These are phyloP conservation scores for Erpornis zantholeuca DNA, from an alignment of 2,113 vertebrate genomes.

Conservation along the genomic window DNA sequence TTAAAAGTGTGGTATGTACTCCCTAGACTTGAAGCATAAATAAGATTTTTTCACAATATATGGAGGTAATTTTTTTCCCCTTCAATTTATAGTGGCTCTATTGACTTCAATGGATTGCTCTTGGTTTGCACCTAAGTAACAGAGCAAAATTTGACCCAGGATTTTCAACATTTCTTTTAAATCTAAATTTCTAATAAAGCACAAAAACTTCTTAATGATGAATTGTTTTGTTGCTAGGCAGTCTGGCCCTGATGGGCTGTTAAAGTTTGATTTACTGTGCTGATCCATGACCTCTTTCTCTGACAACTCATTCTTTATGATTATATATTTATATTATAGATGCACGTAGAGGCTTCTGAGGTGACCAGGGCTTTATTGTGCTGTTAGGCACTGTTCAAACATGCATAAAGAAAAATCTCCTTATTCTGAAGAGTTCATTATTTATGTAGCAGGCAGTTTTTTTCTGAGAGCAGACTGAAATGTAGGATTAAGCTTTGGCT, in stretches of 20 bases:
- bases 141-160: conserved; percentile 7
- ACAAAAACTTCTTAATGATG: conserved; percentile 33
- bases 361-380: not conserved
- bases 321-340: conserved; percentile 34
- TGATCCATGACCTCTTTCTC: conserved; percentile 37
- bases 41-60: not conserved
- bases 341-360: not conserved
- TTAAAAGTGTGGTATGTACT: not conserved
- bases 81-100: not conserved
- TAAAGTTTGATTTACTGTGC: conserved; percentile 50
- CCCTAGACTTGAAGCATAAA: not conserved
- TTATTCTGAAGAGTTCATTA: not conserved
- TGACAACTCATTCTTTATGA: conserved; percentile 30
- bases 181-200: conserved; percentile 33
- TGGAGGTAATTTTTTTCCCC: not conserved
- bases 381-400: conserved; percentile 2
- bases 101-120: conserved; percentile 13
- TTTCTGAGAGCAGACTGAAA: not conserved
- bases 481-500: not conserved
- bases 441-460: not conserved
- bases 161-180: conserved; percentile 17
- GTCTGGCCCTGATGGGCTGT: not conserved
- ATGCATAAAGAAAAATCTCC: not conserved
- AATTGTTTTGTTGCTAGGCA: conserved; percentile 43
- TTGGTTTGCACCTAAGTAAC: not conserved